Evolutionary conservation across 2,797 vertebrate species (phyloP), one percentile per base, ranked within the genome.

Genomic region (Platyrinchus mystaceus): DNA sequence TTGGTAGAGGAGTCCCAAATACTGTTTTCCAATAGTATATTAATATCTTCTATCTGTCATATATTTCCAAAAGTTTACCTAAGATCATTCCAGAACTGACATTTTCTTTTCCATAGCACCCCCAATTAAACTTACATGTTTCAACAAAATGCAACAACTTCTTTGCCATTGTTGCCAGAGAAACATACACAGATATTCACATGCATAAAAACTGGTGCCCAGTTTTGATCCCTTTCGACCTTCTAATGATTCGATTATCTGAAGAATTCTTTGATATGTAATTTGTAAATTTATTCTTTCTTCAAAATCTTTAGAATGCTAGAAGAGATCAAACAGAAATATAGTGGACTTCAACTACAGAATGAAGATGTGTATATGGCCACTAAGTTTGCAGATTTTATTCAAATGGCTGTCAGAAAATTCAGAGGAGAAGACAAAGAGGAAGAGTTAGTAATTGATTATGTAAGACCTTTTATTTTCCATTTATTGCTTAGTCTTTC

Each of bases 311-410:
- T 59, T 90, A 99, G 99, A 97, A 97, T 99, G 97, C 98, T 99
- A 80, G 99, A 99, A 97, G 99, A 99, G 96, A 98, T 99, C 90
- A 99, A 99, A 95, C 98, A 99, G 98, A 99, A 98, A 93, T 98
- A 98, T 37, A 92, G 89, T 1, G 98, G 97, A 2, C 96, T 99
- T 81, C 98, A 98, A 79, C 97, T 99, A 59, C 99, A 99, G 97
- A 99, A 96, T 17, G 99, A 99, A 97, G 99, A 99, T 12, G 98
- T 99, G 28, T 99, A 99, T 94, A 99, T 99, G 99, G 99, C 99
- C 79, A 98, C 99, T 89, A 98, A 97, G 78, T 99, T 99, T 96
- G 98, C 97, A 96, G 99, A 99, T 82, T 99, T 99, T 93, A 97
- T 99, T 97, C 99, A 99, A 93, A 98, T 98, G 98, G 98, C 98